These are phyloP conservation scores for Drosophila flavopinicola DNA, from an alignment of 2,888 invertebrate genomes.

Conservation along the genomic window DNA sequence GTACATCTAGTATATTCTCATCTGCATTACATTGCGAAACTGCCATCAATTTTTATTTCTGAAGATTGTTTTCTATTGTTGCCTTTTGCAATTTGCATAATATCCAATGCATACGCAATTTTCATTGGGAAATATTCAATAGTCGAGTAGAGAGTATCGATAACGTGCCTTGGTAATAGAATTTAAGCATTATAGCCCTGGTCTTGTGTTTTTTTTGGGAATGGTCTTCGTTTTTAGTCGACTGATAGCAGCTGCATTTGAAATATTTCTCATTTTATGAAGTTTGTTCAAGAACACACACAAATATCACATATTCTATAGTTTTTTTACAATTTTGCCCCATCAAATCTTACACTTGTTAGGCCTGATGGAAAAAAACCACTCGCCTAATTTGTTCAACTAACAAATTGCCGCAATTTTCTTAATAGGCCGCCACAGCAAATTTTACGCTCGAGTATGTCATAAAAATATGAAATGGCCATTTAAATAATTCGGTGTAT, in stretches of 20 bases:
- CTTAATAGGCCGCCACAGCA: conserved; percentile 43
- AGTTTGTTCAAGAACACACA: too few relatives aligned
- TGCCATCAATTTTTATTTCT: conserved; percentile 51
- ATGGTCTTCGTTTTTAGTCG: conserved; percentile 5
- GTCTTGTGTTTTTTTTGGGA: not conserved
- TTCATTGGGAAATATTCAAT: conserved; percentile 31
- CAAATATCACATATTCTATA: too few relatives aligned
- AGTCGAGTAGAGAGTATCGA: conserved; percentile 8
- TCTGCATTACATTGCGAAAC: conserved; percentile 50
- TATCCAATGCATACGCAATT: conserved; percentile 69
- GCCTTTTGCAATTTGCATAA: conserved; percentile 63
- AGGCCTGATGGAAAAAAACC: conserved; percentile 5
- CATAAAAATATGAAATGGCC: conserved; percentile 63
- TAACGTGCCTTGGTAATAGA: conserved; percentile 39
- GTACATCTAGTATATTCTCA: too few relatives aligned
- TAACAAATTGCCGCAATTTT: conserved; percentile 42
- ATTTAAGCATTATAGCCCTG: conserved; percentile 30
- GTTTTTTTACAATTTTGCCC: not conserved
- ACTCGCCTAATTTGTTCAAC: conserved; percentile 9
- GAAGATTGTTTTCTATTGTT: conserved; percentile 19
- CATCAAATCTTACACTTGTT: too few relatives aligned
- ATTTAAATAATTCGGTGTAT: conserved; percentile 45
- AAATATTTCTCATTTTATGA: too few relatives aligned
- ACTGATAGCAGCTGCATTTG: not conserved
- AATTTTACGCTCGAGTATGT: conserved; percentile 39